Evolutionary conservation across 2,888 invertebrate genomes (phyloP), one percentile per base, ranked within the genome.

Genomic region (Melinopterus prodromus): DNA sequence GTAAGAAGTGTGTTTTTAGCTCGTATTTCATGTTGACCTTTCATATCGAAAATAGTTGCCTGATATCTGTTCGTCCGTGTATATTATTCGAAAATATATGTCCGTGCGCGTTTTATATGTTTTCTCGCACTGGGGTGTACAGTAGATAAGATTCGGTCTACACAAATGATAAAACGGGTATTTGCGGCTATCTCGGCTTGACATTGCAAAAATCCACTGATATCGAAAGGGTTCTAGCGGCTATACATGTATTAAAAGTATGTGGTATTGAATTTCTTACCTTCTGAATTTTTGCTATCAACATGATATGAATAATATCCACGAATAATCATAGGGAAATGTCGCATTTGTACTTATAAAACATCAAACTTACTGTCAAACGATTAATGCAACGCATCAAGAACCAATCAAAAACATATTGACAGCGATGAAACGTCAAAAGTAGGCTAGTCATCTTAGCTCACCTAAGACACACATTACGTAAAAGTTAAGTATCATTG

Each of bases 91-190:
- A 72, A 72, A 72, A 72, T 72, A 72, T 36, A 72, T 35, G 16
- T 35, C 12, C 7, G 37, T n/a, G 35, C 74, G 74, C 74, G 74
- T 37, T 16, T 37, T 74, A 35, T 35, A 26, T 71, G 71, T 37
- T 74, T 74, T 74, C 74, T 16, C 35, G 4, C 35, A 74, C n/a
- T 35, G 74, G 74, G 74, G 74, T 74, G 74, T 74, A 74, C 74
- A 37, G 35, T 15, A 74, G 74, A 74, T 74, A 74, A 74, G 74
- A 16, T 16, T 35, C 74, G 2, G 74, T 35, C 74, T 37, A 74
- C 74, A 74, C 36, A 74, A 74, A 74, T 74, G 74, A 74, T 74
- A 74, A 74, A 74, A 37, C n/a, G n/a, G 74, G 35, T 74, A 74
- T 74, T 74, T 12, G 7, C 74, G 53, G 74, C n/a, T 74, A 74